Evolutionary conservation across 2,888 invertebrate genomes (phyloP), one percentile per base, ranked within the genome.

Genomic region (Alloplasta piceator): DNA sequence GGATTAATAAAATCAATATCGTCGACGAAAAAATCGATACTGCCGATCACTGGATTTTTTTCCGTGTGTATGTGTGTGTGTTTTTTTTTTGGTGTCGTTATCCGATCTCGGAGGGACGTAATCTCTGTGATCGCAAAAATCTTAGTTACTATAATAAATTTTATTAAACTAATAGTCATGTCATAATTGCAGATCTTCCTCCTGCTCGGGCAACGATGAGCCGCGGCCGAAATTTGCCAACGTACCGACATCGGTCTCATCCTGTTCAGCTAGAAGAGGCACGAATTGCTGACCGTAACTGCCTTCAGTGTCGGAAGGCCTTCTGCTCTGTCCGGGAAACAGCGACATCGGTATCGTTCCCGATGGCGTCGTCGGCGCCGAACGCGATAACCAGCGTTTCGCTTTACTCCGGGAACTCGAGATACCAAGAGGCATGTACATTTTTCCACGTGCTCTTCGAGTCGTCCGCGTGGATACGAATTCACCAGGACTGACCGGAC

Each of bases 321-420:
- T 88, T 68, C 85, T 82, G 52, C 90, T 92, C 80, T 92, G 92
- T 82, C 94, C 92, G 76, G 94, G 94, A n/a, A 94, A 92, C 58
- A 95, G 94, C 12, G 95, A 95, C 83, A 95, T 93, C 7, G 96
- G 95, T 12, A 95, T 95, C 71, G 94, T 95, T 43, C 95, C 93
- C 83, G 95, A 95, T 0, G 97, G 97, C 0, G 97, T 97, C 2
- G 96, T 96, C 0, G 97, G 97, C 0, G 97, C 97, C 0, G 97
- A 97, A 36, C 96, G 93, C 0, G 97, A 96, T 6, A 96, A 93
- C 93, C 95, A 95, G 56, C 95, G 93, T 82, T 89, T 92, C 4
- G 87, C 83, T 78, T 90, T 89, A 82, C 87, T 88, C 43, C 88
- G 86, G 14, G 90, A 80, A 58, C 67, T 86, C 12, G 91, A 89